Conservation (phyloP, 1,140 invertebrate species). For the Brachionus plicatilis region DNA sequence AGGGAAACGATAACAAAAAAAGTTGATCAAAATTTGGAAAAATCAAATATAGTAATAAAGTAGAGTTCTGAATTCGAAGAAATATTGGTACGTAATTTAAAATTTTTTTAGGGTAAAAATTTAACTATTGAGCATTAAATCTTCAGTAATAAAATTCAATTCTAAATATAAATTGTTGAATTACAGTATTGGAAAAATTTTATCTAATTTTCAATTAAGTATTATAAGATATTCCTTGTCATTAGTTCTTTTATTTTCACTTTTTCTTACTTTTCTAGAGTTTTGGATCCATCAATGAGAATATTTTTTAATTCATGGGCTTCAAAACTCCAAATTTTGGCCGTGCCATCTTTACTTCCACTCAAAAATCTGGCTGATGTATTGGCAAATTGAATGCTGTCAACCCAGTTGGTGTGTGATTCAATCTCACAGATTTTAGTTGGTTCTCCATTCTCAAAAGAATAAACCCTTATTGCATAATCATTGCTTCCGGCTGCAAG, state of each 20-base stretch:
- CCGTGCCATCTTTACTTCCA: slow-evolving; percentile 91
- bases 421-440: slow-evolving; percentile 74
- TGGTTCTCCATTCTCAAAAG: slow-evolving; percentile 69
- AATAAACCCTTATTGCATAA: slow-evolving; percentile 83
- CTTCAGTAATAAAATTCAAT: no score
- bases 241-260: background rate
- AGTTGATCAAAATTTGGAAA: no score
- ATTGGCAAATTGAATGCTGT: slow-evolving; percentile 91
- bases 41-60: no score
- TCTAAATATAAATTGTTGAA: no score
- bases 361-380: slow-evolving; percentile 76
- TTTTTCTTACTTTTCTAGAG: background rate
- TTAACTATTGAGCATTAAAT: no score
- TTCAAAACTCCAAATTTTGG: slow-evolving; percentile 79
- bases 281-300: slow-evolving; percentile 16
- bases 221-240: background rate
- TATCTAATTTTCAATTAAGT: background rate
- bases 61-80: no score
- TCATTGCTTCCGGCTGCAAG: slow-evolving; percentile 87
- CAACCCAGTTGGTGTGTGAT: slow-evolving; percentile 83
- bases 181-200: background rate
- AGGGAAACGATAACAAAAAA: no score
- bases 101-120: no score
- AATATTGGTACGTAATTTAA: no score
- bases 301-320: background rate